Evolutionary conservation across 37 sponge, comb jelly and placozoan species (phyloP).

Genomic region (Chondrosia reniformis): DNA sequence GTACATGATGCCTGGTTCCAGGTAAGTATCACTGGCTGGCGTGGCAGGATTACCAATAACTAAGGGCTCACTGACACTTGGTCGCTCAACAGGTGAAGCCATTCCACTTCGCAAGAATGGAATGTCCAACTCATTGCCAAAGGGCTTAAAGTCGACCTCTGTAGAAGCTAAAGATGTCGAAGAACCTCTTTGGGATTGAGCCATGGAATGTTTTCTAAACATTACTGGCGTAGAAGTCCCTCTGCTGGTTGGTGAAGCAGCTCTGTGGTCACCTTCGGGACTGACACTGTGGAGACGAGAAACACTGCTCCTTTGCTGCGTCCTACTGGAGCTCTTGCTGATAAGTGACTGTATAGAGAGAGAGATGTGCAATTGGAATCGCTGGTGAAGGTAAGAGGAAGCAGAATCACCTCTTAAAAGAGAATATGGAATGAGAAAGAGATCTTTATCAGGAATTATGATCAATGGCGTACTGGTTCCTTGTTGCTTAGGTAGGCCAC

Average conservation of each 20-base stretch:
- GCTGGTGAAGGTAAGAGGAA: slow-evolving; percentile 58
- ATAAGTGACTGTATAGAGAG: slow-evolving; percentile 67
- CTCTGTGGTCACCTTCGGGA: not conserved
- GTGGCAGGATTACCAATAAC: slow-evolving; percentile 76
- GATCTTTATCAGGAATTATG: slow-evolving; percentile 84
- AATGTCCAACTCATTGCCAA: not conserved
- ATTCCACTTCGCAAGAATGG: not conserved
- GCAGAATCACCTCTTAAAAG: slow-evolving; percentile 62
- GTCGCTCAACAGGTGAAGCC: too few species aligned
- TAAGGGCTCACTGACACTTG: slow-evolving; percentile 26
- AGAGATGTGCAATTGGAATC: slow-evolving; percentile 56
- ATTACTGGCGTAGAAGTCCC: not conserved
- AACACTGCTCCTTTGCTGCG: not conserved
- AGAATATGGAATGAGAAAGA: slow-evolving; percentile 85
- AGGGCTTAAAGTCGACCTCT: not conserved
- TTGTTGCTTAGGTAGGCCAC: slow-evolving; percentile 62
- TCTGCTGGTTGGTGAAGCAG: not conserved
- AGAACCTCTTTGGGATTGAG: not conserved
- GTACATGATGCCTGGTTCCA: slow-evolving; percentile 59
- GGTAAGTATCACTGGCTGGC: slow-evolving; percentile 39
- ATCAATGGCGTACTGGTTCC: slow-evolving; percentile 33
- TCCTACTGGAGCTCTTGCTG: not conserved
- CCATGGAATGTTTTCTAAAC: not conserved
- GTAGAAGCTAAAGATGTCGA: not conserved
- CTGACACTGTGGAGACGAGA: not conserved